A percentile compares a stretch with the other conserved stretches of the same genome.
Evolutionary conservation across 53 echinoderm and acorn worm genomes (phyloP).

Genomic region (Echinometra lucunter): DNA sequence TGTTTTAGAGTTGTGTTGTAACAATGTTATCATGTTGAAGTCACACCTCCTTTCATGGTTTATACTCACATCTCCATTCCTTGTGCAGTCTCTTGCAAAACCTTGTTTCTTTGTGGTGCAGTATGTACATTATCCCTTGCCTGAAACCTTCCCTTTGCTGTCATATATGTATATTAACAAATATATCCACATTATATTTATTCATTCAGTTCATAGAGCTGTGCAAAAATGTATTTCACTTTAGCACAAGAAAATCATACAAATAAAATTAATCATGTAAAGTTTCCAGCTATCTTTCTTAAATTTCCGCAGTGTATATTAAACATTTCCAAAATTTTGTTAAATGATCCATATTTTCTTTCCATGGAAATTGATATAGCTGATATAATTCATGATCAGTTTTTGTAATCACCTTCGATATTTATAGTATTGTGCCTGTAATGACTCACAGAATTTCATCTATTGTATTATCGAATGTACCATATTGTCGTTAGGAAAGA

Average conservation of each 20-base stretch:
- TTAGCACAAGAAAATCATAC: neutral
- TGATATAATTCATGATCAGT: neutral
- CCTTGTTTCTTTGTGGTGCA: conserved; percentile 8
- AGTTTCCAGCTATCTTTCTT: neutral
- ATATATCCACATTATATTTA: neutral
- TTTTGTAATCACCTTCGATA: neutral
- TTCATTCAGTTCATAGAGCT: neutral
- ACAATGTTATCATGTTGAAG: neutral
- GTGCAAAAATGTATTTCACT: neutral
- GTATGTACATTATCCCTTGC: neutral
- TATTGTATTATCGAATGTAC: neutral
- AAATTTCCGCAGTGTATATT: too few relatives aligned
- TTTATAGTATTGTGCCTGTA: neutral
- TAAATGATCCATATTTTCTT: too few relatives aligned
- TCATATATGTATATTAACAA: neutral
- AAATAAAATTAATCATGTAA: neutral
- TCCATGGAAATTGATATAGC: too few relatives aligned
- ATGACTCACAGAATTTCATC: neutral
- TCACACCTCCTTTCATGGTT: neutral
- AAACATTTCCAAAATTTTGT: too few relatives aligned
- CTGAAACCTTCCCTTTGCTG: neutral
- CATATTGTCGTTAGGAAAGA: neutral
- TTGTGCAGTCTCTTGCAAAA: neutral
- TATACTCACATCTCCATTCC: neutral
- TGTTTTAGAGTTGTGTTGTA: neutral